Conservation (phyloP, 2,888 invertebrate genomes). For the Acheta domesticus region DNA sequence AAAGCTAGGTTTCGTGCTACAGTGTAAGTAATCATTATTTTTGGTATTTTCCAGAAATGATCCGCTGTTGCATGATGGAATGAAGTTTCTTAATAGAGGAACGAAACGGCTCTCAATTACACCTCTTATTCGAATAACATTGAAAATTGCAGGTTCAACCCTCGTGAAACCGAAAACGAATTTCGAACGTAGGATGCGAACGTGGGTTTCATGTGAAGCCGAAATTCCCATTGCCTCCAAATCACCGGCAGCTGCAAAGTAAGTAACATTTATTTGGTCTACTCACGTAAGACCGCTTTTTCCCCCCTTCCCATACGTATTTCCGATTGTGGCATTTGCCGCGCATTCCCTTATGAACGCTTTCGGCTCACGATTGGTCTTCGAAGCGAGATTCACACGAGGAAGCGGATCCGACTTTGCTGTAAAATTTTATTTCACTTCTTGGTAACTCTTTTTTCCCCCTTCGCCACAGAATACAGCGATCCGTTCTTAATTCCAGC, state of each 20-base stretch:
- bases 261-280: neutral
- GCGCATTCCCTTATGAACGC: neutral
- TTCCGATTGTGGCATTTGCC: neutral
- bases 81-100: neutral
- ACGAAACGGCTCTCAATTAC: neutral
- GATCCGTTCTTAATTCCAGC: neutral
- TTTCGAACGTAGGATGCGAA: neutral
- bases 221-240: neutral
- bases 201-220: neutral
- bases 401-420: neutral
- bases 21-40: too few species aligned
- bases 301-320: neutral
- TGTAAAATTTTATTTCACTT: slow-evolving; percentile 8
- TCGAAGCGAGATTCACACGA: neutral
- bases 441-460: neutral
- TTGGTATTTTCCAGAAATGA: too few species aligned
- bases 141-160: neutral
- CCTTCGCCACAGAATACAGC: neutral
- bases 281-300: neutral
- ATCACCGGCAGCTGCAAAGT: neutral
- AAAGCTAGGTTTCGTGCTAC: too few species aligned
- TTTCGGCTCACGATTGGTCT: neutral
- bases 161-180: neutral
- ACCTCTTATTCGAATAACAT: neutral
- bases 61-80: neutral